Conservation (phyloP, 23 tunicate species). For the Trididemnum clinides region DNA sequence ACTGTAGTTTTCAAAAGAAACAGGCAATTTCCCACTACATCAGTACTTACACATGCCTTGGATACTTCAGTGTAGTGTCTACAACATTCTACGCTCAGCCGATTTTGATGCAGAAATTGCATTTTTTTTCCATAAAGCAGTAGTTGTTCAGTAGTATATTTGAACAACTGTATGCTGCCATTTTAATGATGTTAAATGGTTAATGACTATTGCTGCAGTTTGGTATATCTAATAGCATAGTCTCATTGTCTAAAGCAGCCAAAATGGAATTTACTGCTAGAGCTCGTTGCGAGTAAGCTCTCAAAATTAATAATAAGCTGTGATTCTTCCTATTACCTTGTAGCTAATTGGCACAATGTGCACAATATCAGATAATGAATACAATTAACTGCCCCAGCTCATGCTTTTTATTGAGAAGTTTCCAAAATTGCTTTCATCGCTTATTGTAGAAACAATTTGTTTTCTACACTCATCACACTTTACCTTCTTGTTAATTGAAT, state of each 20-base stretch:
- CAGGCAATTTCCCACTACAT: too few species aligned
- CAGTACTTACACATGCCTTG: too few species aligned
- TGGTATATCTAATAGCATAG: neutral
- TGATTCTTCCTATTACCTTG: neutral
- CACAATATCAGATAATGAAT: conserved; percentile 8
- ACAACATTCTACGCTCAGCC: conserved; percentile 13
- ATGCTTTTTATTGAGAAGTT: conserved; percentile 7
- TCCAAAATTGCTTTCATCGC: neutral
- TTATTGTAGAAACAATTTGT: neutral
- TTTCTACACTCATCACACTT: neutral
- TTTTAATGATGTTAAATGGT: neutral
- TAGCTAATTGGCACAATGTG: neutral
- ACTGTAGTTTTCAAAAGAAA: too few species aligned
- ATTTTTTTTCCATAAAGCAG: conserved; percentile 11
- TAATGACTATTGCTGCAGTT: neutral
- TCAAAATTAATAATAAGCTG: neutral
- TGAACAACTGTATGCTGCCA: neutral
- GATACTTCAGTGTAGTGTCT: too few species aligned
- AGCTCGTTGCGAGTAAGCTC: neutral
- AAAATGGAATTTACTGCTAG: neutral
- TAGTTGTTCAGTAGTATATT: conserved; percentile 3
- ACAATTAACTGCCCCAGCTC: neutral
- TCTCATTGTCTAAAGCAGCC: conserved; percentile 14
- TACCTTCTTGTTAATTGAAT: conserved; percentile 20
- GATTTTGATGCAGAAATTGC: neutral